A percentile compares a stretch with the other conserved stretches of the same genome.
Conservation (phyloP, 2,797 vertebrate genomes). For the Pampus argenteus region DNA sequence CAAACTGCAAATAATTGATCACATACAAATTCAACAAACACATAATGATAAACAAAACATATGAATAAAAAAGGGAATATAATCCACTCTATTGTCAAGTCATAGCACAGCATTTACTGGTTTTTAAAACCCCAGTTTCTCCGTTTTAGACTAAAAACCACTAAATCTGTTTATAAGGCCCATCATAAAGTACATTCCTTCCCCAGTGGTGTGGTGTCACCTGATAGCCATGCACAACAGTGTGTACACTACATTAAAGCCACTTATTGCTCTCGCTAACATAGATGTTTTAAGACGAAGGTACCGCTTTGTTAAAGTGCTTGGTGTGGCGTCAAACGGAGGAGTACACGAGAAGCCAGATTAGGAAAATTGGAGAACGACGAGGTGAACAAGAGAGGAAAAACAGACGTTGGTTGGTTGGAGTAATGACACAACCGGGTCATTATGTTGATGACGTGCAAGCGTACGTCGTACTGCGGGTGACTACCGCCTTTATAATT, state of each 20-base stretch:
- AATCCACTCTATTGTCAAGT: constrained; percentile 7
- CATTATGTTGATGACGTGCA: constrained; percentile 20
- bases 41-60: constrained; percentile 26
- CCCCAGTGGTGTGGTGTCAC: constrained; percentile 29
- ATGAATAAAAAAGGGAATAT: constrained; percentile 38
- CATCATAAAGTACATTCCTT: constrained; percentile 40
- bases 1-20: constrained; percentile 48
- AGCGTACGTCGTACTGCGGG: constrained; percentile 1
- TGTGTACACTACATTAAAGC: constrained; percentile 46
- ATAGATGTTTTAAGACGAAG: constrained; percentile 56
- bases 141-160: constrained; percentile 17
- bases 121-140: constrained; percentile 16
- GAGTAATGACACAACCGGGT: constrained; percentile 23
- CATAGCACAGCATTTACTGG: not conserved
- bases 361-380: constrained; percentile 3
- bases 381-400: constrained; percentile 27
- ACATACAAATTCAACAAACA: constrained; percentile 41
- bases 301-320: constrained; percentile 74
- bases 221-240: constrained; percentile 33
- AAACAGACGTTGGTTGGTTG: constrained; percentile 21
- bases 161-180: constrained; percentile 41
- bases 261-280: constrained; percentile 73
- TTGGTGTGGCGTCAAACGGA: constrained; percentile 32
- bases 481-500: constrained; percentile 13
- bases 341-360: not conserved